Base-by-base conservation (phyloP, 1,140 invertebrate species). In the Formica selysi region DNA sequence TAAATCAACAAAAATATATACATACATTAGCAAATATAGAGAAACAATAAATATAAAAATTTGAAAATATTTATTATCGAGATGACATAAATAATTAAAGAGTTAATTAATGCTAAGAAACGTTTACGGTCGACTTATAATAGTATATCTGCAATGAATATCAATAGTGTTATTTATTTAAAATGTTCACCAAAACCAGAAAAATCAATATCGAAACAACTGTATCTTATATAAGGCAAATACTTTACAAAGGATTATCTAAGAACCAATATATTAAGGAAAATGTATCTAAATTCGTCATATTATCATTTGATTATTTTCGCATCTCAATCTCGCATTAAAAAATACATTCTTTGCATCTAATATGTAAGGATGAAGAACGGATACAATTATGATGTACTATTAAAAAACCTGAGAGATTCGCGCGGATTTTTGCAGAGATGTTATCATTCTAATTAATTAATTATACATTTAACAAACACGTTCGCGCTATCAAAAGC, bases 381-480 rank as follows among this genome's bases (percentile, higher is more conserved):
- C 48, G 19, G n/a, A 73, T 10, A 22, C 22, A 22, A 64, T 48
- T 48, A n/a, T 54, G n/a, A 41, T 41, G 13, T 48, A 44, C 61
- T 7, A 41, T 44, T 44, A 13, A 36, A 84, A 7, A 36, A 84
- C 10, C n/a, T 10, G 62, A 73, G 16, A 73, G 10, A 62, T 26
- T 76, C 32, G 32, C 16, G 26, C 36, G 48, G 22, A 19, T 29
- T 67, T 51, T 41, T 38, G 32, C 41, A 19, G 3, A n/a, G 16
- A 22, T 29, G 7, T 57, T 38, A 16, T 16, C 38, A 16, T 44
- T 38, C 7, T 68, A 64, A 67, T 80, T 83, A 83, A 74, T 83
- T 73, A 74, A 83, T 83, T 48, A 74, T 83, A 41, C 65, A 80
- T 70, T 73, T 83, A 48, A 32, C 11, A 57, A 4, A 19, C 79